Percentiles rank a stretch among this genome's conserved stretches.
These are phyloP conservation scores for Nemapogon koenigi DNA, from an alignment of 2,888 invertebrate species.

Conservation along the genomic window DNA sequence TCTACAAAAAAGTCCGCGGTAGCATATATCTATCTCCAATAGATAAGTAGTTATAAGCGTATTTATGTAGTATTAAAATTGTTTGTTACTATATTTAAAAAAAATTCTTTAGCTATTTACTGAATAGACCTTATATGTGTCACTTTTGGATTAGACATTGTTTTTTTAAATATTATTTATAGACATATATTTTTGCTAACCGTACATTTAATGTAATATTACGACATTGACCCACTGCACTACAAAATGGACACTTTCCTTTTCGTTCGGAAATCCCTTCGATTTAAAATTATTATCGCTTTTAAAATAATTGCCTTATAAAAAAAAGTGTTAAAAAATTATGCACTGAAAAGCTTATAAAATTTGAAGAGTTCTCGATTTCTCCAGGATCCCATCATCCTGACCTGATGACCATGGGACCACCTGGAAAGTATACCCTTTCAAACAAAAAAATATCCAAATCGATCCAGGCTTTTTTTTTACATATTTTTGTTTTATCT, in stretches of 20 bases:
- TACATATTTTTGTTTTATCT: too few relatives aligned
- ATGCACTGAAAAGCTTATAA: not conserved
- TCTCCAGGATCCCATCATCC: not conserved
- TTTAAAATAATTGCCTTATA: not conserved
- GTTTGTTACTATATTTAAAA: not conserved
- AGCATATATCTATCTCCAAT: too few relatives aligned
- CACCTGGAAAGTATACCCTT: too few relatives aligned
- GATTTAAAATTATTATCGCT: constrained; percentile 6
- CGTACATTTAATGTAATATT: constrained; percentile 4
- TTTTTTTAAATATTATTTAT: too few relatives aligned
- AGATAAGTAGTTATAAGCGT: too few relatives aligned
- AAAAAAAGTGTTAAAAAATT: not conserved
- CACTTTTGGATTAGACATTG: too few relatives aligned
- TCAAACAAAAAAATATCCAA: too few relatives aligned
- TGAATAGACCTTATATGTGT: too few relatives aligned
- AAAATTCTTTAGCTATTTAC: too few relatives aligned
- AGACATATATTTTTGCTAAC: constrained; percentile 4
- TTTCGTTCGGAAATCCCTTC: constrained; percentile 8
- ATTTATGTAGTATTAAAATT: too few relatives aligned
- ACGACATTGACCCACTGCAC: constrained; percentile 7
- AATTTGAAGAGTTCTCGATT: not conserved
- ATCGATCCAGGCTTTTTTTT: too few relatives aligned
- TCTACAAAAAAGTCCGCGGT: too few relatives aligned
- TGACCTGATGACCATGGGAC: not conserved
- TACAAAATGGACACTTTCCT: constrained; percentile 3